phyloP scores from a whole-genome alignment of 2,888 invertebrate genomes.

The Teleiodes luculella region DNA sequence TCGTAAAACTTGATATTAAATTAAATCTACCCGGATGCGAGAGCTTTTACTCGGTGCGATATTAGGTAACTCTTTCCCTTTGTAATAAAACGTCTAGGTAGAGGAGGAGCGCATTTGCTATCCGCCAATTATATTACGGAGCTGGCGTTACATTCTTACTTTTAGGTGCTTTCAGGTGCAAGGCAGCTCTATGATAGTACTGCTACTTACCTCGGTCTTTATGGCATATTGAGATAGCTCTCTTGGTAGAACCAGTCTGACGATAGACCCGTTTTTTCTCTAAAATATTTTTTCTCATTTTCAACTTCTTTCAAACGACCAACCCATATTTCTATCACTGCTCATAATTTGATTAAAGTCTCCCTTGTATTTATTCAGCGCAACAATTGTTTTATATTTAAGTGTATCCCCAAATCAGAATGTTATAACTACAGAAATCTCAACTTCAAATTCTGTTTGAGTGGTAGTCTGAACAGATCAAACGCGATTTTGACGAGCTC shows the following conservation, averaged over 20 bases:
- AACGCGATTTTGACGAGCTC: conserved; percentile 59
- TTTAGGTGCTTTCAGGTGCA: neutral
- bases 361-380: too few relatives aligned
- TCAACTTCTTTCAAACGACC: too few relatives aligned
- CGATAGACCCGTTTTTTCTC: too few relatives aligned
- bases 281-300: too few relatives aligned
- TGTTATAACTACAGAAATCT: too few relatives aligned
- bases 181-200: conserved; percentile 43
- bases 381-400: too few relatives aligned
- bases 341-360: too few relatives aligned
- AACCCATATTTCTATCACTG: too few relatives aligned
- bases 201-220: conserved; percentile 39
- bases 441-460: too few relatives aligned
- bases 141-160: neutral
- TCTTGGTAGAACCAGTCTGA: conserved; percentile 7
- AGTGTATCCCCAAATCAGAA: too few relatives aligned
- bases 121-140: conserved; percentile 43
- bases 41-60: conserved; percentile 52
- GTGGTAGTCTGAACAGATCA: conserved; percentile 42
- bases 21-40: conserved; percentile 36
- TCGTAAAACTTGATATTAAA: conserved; percentile 32
- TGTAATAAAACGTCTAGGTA: conserved; percentile 54
- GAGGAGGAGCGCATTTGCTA: conserved; percentile 54
- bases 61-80: conserved; percentile 49
- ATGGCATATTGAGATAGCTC: conserved; percentile 34